Conservation (phyloP, 2,797 vertebrate genomes). For the Sebastolobus alascanus region DNA sequence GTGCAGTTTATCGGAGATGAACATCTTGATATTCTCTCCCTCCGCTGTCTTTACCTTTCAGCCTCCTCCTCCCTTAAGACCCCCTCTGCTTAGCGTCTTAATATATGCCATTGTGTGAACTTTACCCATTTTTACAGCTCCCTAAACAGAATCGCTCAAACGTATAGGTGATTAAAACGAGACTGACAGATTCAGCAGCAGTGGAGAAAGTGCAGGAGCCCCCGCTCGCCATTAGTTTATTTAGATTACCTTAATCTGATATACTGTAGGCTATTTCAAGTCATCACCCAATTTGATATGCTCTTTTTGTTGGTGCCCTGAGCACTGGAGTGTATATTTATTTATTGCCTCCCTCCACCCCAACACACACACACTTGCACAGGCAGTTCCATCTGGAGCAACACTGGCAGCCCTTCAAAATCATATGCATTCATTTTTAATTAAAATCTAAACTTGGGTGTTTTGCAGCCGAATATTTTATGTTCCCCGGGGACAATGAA, state of each 20-base stretch:
- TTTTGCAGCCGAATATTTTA: conserved; percentile 56
- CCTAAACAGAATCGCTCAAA: conserved; percentile 60
- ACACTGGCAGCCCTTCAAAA: conserved; percentile 46
- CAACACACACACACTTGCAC: not conserved
- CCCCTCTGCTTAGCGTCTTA: conserved; percentile 58
- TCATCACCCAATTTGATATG: conserved; percentile 72
- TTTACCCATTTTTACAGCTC: conserved; percentile 28
- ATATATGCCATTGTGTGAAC: conserved; percentile 60
- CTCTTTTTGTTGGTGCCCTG: conserved; percentile 65
- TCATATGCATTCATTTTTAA: conserved; percentile 62
- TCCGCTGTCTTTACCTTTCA: conserved; percentile 29
- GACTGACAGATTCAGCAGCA: conserved; percentile 60
- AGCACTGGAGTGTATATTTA: conserved; percentile 68
- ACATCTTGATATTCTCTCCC: conserved; percentile 62
- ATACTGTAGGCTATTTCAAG: conserved; percentile 60
- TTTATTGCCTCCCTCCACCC: conserved; percentile 38
- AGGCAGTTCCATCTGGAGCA: conserved; percentile 36
- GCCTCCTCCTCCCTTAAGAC: conserved; percentile 25
- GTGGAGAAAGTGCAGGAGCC: conserved; percentile 48
- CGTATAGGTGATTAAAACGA: conserved; percentile 72
- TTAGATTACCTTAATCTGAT: conserved; percentile 78
- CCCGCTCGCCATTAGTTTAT: conserved; percentile 72
- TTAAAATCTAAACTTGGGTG: conserved; percentile 60
- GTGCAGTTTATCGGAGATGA: conserved; percentile 68
- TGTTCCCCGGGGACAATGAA: conserved; percentile 15